phyloP scores from a whole-genome alignment of 2,888 invertebrate species.

The Netelia fuscicornis region DNA sequence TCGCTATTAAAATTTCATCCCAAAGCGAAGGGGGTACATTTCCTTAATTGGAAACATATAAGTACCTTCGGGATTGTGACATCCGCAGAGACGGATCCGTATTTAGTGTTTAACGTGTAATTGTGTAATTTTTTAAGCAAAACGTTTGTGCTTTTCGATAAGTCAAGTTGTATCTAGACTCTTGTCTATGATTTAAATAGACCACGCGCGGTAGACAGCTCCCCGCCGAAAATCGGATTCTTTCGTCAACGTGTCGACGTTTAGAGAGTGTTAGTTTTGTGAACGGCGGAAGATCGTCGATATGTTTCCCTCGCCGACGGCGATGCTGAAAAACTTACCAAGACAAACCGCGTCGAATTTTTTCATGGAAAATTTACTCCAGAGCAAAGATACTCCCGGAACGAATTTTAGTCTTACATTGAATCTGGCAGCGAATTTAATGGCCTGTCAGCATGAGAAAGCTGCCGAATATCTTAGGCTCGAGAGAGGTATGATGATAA shows the following conservation, averaged over 20 bases:
- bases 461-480: constrained; percentile 78
- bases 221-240: not conserved
- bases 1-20: not conserved
- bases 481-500: constrained; percentile 70
- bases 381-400: constrained; percentile 85
- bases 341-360: constrained; percentile 87
- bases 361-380: constrained; percentile 88
- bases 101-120: constrained; percentile 7
- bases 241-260: not conserved
- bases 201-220: not conserved
- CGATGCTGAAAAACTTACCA: constrained; percentile 84
- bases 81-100: not conserved
- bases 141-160: not conserved
- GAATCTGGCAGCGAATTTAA: constrained; percentile 85
- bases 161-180: not conserved
- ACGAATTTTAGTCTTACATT: constrained; percentile 86
- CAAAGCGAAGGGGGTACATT: not conserved
- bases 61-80: not conserved
- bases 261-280: not conserved
- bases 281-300: constrained; percentile 14
- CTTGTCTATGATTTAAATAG: constrained; percentile 9
- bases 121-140: constrained; percentile 12
- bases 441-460: constrained; percentile 81
- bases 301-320: constrained; percentile 83
- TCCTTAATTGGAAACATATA: not conserved